These are phyloP conservation scores for Aurelia sp. DNA, from an alignment of 30 jellyfish, hydroid and myxozoan species.

Conservation along the genomic window DNA sequence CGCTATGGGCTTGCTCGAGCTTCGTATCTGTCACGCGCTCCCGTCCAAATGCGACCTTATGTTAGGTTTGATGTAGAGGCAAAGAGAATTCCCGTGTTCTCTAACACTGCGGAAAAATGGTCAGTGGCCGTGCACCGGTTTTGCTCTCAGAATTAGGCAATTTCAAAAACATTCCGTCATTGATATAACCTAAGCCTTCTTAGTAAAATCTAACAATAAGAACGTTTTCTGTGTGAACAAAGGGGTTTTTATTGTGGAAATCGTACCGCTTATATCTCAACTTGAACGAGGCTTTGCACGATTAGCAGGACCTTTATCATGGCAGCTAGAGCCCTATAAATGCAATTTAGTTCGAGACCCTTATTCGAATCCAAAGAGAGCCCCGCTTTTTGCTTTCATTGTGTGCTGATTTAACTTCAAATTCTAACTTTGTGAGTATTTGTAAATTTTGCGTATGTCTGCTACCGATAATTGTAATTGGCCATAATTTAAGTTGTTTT, in stretches of 20 bases:
- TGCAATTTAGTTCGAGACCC: constrained; percentile 28
- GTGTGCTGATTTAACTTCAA: not conserved
- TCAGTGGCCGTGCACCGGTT: constrained; percentile 67
- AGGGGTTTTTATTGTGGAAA: constrained; percentile 53
- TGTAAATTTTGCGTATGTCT: no score
- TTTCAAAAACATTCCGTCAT: constrained; percentile 69
- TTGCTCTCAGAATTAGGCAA: constrained; percentile 57
- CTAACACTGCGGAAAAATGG: constrained; percentile 38
- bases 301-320: constrained; percentile 52
- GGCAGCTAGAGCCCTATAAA: constrained; percentile 45
- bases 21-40: constrained; percentile 30
- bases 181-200: constrained; percentile 71
- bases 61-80: constrained; percentile 7
- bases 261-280: constrained; percentile 64
- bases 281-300: constrained; percentile 51
- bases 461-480: no score
- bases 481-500: no score
- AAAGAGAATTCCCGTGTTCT: constrained; percentile 24
- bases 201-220: constrained; percentile 47
- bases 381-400: not conserved
- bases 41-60: constrained; percentile 18
- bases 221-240: constrained; percentile 68
- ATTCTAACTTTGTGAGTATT: no score
- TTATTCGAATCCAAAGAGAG: not conserved
- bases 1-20: constrained; percentile 5